These are phyloP conservation scores for Pogoniulus pusillus DNA, from an alignment of 2,797 vertebrate genomes.

Conservation along the genomic window DNA sequence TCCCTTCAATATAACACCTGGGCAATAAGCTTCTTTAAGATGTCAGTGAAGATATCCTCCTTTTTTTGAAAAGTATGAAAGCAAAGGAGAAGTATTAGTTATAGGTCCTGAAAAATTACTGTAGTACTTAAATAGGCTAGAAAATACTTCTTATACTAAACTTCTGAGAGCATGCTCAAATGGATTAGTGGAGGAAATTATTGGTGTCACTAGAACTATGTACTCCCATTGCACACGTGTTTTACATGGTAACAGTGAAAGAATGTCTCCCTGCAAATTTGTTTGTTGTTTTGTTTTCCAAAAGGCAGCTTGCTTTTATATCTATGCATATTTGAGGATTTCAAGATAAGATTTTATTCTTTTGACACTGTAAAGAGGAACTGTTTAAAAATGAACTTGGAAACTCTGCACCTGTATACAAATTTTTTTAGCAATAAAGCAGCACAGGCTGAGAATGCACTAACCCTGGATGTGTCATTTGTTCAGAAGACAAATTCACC, in stretches of 20 bases:
- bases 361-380: constrained; percentile 77
- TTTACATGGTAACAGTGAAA: constrained; percentile 54
- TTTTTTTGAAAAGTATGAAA: not conserved
- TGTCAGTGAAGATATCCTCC: not conserved
- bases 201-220: not conserved
- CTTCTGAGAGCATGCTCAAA: constrained; percentile 6
- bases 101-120: not conserved
- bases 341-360: constrained; percentile 74
- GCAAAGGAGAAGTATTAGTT: not conserved
- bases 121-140: not conserved
- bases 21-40: not conserved
- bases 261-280: constrained; percentile 69
- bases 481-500: constrained; percentile 12
- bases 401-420: constrained; percentile 79
- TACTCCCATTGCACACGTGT: constrained; percentile 21
- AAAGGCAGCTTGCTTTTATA: constrained; percentile 81
- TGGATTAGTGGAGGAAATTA: not conserved
- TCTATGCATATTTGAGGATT: constrained; percentile 81
- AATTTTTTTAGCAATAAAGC: constrained; percentile 82
- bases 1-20: not conserved
- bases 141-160: not conserved
- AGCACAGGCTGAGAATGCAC: constrained; percentile 82
- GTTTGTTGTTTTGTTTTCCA: constrained; percentile 60
- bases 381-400: constrained; percentile 75
- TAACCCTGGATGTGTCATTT: constrained; percentile 63